phyloP scores from a whole-genome alignment of 2,888 invertebrate genomes.

The Gymnosoma rotundatum region DNA sequence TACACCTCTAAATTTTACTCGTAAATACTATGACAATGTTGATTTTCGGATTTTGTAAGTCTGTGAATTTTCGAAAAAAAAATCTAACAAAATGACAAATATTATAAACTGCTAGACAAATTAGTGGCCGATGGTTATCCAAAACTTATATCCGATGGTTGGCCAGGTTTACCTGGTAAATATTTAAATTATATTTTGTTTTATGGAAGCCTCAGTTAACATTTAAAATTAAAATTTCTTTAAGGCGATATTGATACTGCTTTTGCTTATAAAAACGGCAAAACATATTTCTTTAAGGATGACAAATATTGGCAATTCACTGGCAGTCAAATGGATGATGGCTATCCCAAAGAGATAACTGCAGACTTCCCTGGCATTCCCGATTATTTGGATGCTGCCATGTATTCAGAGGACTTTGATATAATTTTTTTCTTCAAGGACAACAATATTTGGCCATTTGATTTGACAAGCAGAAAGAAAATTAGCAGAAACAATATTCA shows the following conservation, averaged over 20 bases:
- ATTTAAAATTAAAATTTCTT: not conserved
- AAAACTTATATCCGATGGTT: constrained; percentile 89
- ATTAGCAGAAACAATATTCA: constrained; percentile 89
- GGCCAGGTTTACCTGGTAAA: constrained; percentile 90
- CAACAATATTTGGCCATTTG: constrained; percentile 96
- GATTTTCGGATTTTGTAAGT: constrained; percentile 89
- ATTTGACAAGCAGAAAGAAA: constrained; percentile 92
- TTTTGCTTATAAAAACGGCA: constrained; percentile 96
- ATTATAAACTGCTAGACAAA: constrained; percentile 93
- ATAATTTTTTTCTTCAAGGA: constrained; percentile 98
- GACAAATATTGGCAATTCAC: constrained; percentile 96
- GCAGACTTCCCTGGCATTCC: constrained; percentile 98
- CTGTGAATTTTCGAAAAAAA: not conserved
- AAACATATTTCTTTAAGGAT: constrained; percentile 98
- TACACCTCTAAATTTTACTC: constrained; percentile 91
- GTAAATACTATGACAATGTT: constrained; percentile 88
- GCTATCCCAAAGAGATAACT: constrained; percentile 95
- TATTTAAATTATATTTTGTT: not conserved
- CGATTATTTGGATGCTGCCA: constrained; percentile 93
- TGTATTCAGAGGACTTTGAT: constrained; percentile 98
- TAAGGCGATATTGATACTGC: constrained; percentile 92
- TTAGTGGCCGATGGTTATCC: constrained; percentile 95
- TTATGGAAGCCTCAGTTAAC: too few relatives aligned
- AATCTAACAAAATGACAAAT: constrained; percentile 88
- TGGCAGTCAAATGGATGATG: constrained; percentile 91